Evolutionary conservation across 1,140 invertebrate species (phyloP).

Genomic region (Drosophila ercepeae): DNA sequence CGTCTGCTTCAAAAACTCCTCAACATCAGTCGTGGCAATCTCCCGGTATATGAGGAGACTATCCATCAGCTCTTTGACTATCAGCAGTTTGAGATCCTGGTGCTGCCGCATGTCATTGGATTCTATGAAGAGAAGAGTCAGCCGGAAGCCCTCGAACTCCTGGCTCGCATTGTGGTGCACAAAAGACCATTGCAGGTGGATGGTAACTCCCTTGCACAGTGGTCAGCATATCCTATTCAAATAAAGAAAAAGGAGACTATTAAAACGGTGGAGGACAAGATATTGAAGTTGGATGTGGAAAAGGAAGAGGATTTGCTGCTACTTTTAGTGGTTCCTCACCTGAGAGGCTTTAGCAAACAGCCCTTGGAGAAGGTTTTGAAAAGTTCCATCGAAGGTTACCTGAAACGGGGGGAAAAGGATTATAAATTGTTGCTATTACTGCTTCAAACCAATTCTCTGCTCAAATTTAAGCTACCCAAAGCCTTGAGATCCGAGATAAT

Average conservation of each 20-base stretch:
- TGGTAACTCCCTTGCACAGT: conserved; percentile 86
- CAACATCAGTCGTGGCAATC: conserved; percentile 80
- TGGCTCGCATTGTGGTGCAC: conserved; percentile 88
- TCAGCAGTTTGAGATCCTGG: conserved; percentile 89
- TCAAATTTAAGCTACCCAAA: conserved; percentile 50
- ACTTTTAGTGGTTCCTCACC: conserved; percentile 59
- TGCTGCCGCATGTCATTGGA: conserved; percentile 88
- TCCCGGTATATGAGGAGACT: conserved; percentile 86
- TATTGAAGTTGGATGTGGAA: conserved; percentile 26
- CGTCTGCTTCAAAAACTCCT: conserved; percentile 87
- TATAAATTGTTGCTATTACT: conserved; percentile 45
- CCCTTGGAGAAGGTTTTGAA: conserved; percentile 38
- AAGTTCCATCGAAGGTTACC: conserved; percentile 13
- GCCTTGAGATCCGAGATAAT: conserved; percentile 10
- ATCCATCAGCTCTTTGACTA: conserved; percentile 87
- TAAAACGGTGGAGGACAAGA: conserved; percentile 33
- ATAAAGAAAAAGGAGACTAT: conserved; percentile 80
- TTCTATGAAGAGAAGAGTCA: conserved; percentile 86
- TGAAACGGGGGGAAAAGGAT: conserved; percentile 15
- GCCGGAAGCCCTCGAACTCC: conserved; percentile 85
- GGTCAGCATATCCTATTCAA: conserved; percentile 88
- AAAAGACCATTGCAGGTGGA: conserved; percentile 87
- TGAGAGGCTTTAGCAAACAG: conserved; percentile 57
- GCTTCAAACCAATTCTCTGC: conserved; percentile 55
- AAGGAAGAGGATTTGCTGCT: conserved; percentile 50